phyloP scores from a whole-genome alignment of 2,113 vertebrate genomes.

The Psammodynastes pulverulentus region DNA sequence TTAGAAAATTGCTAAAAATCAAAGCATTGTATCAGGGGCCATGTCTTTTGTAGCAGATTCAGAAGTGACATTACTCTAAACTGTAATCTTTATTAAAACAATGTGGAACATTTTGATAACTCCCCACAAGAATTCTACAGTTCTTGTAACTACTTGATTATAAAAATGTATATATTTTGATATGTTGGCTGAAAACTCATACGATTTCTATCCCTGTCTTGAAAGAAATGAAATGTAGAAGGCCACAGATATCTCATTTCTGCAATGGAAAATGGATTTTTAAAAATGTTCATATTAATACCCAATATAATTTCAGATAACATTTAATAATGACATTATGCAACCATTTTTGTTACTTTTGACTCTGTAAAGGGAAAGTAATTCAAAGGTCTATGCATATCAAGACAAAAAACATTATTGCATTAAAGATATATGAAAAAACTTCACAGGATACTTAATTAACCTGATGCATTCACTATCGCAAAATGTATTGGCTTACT shows the following conservation, averaged over 20 bases:
- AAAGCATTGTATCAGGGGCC: slow-evolving; percentile 23
- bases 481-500: not conserved
- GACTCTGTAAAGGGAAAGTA: slow-evolving; percentile 27
- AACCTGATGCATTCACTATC: not conserved
- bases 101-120: slow-evolving; percentile 37
- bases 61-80: slow-evolving; percentile 32
- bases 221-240: slow-evolving; percentile 64
- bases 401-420: not conserved
- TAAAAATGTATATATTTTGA: slow-evolving; percentile 62
- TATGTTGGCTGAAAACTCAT: slow-evolving; percentile 62
- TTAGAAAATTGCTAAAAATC: slow-evolving; percentile 16
- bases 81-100: slow-evolving; percentile 57
- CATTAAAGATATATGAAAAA: not conserved
- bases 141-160: slow-evolving; percentile 68
- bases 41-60: not conserved
- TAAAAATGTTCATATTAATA: slow-evolving; percentile 63
- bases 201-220: slow-evolving; percentile 59
- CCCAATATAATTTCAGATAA: slow-evolving; percentile 57
- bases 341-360: slow-evolving; percentile 31
- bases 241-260: slow-evolving; percentile 63
- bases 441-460: not conserved
- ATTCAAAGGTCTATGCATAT: slow-evolving; percentile 6
- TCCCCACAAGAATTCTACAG: slow-evolving; percentile 50
- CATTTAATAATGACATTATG: slow-evolving; percentile 52
- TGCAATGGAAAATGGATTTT: slow-evolving; percentile 63